Evolutionary conservation across 2,113 vertebrate genomes (phyloP).

Genomic region (Machaerirhynchus nigripectus): DNA sequence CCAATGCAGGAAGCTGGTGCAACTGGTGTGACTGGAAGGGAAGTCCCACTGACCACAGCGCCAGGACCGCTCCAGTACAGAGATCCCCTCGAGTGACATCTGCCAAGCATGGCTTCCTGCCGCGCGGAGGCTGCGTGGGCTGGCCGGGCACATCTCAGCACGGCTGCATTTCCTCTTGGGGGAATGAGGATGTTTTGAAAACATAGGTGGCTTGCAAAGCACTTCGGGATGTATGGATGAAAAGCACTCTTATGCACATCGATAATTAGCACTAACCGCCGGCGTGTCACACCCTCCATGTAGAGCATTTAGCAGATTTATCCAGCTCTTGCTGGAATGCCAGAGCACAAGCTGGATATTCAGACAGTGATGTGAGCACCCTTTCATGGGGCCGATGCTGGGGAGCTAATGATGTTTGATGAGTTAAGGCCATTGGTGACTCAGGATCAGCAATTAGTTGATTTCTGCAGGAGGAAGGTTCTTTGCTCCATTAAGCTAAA

Average conservation of each 20-base stretch:
- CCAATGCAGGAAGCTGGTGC: neutral
- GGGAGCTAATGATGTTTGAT: slow-evolving; percentile 50
- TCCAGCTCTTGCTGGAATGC: slow-evolving; percentile 23
- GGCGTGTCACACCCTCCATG: neutral
- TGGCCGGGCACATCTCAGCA: neutral
- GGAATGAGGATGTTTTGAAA: slow-evolving; percentile 9
- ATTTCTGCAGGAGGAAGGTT: slow-evolving; percentile 58
- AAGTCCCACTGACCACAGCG: slow-evolving; percentile 15
- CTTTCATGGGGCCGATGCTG: slow-evolving; percentile 39
- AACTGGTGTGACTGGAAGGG: neutral
- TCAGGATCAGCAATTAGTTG: slow-evolving; percentile 62
- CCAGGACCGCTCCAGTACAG: neutral
- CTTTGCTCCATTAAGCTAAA: slow-evolving; percentile 69
- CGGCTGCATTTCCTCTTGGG: neutral
- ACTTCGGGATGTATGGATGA: slow-evolving; percentile 13
- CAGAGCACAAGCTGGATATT: slow-evolving; percentile 35
- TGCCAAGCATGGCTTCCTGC: neutral
- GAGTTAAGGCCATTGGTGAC: slow-evolving; percentile 57
- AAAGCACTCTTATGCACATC: neutral
- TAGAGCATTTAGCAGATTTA: neutral
- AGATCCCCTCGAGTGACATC: slow-evolving; percentile 28
- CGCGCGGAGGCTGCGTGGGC: neutral
- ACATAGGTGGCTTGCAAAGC: slow-evolving; percentile 45
- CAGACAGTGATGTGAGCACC: neutral
- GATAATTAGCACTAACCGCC: neutral